Base-by-base conservation (phyloP, 2,888 invertebrate species). In the Harmothoe impar region DNA sequence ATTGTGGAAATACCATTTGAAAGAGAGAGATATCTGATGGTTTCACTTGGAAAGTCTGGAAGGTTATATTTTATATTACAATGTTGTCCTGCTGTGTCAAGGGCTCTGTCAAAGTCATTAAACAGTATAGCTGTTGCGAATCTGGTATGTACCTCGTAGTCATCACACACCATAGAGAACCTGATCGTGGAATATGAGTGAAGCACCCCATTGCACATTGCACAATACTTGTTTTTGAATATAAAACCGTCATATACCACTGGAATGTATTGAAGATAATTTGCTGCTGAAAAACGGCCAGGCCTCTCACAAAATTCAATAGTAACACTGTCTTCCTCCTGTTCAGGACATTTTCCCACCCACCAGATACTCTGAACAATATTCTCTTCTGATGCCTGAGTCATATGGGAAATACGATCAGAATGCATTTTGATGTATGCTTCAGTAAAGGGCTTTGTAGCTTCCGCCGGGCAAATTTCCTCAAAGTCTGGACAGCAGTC, bases 161-260 rank as follows among this genome's bases (percentile, higher is more conserved):
- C 43, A 62, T 12, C 7, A 62, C 62, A 62, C 1, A 15, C 15
- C 15, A 62, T 62, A 3, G 20, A n/a, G 62, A 62, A 3, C 15
- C 15, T 1, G n/a, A 62, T n/a, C 1, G 20, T 7, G 12, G 7
- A 7, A n/a, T 62, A 20, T n/a, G n/a, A n/a, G 15, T 62, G 7
- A 1, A n/a, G n/a, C 7, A n/a, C 3, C n/a, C n/a, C n/a, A n/a
- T 62, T 5, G n/a, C 62, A 62, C 20, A n/a, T n/a, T 62, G 62
- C 62, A n/a, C 62, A 62, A 62, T n/a, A 62, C 20, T 20, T 62
- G 62, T 62, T 62, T 20, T n/a, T 62, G 62, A 62, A 62, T 62
- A 62, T 20, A 20, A n/a, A 62, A 62, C 62, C 62, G 15, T n/a
- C 62, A 62, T n/a, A n/a, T 5, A 62, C 3, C n/a, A 62, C 62